These are phyloP conservation scores for Luidia sarsii DNA, from an alignment of 53 echinoderm and acorn worm genomes.

Conservation along the genomic window DNA sequence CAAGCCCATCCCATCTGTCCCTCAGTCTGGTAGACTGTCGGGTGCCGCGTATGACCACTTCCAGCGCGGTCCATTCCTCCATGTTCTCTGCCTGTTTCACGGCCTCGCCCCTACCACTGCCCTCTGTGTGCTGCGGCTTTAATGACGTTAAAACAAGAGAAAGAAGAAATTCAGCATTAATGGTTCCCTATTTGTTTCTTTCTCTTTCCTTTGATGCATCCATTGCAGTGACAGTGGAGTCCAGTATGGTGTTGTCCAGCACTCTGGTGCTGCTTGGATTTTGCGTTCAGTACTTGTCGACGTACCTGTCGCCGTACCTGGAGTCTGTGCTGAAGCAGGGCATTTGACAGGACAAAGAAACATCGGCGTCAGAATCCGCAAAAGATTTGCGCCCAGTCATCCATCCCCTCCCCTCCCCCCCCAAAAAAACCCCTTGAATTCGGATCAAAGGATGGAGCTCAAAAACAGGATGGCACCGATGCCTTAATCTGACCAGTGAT, in stretches of 20 bases:
- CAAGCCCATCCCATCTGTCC: too few relatives aligned
- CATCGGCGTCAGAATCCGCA: too few relatives aligned
- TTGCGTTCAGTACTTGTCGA: constrained; percentile 19
- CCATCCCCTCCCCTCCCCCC: too few relatives aligned
- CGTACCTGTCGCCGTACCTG: constrained; percentile 22
- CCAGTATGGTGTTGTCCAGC: constrained; percentile 11
- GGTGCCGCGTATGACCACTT: neutral
- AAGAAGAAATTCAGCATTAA: neutral
- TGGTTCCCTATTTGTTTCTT: neutral
- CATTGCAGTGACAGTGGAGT: neutral
- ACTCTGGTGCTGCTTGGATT: constrained; percentile 27
- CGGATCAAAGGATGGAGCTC: too few relatives aligned
- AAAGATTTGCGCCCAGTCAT: too few relatives aligned
- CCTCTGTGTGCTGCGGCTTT: too few relatives aligned
- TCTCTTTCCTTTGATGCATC: neutral
- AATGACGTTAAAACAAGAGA: too few relatives aligned
- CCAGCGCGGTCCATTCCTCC: neutral
- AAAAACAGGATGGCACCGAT: too few relatives aligned
- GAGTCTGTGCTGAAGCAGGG: constrained; percentile 25
- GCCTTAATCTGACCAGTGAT: too few relatives aligned
- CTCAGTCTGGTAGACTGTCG: neutral
- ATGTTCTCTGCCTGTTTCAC: neutral
- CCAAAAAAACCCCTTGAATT: too few relatives aligned
- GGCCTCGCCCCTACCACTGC: too few relatives aligned
- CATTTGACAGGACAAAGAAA: constrained; percentile 2